A percentile compares a stretch with the other conserved stretches of the same genome.
Evolutionary conservation across 2,888 invertebrate species (phyloP).

Genomic region (Thereva nobilitata): DNA sequence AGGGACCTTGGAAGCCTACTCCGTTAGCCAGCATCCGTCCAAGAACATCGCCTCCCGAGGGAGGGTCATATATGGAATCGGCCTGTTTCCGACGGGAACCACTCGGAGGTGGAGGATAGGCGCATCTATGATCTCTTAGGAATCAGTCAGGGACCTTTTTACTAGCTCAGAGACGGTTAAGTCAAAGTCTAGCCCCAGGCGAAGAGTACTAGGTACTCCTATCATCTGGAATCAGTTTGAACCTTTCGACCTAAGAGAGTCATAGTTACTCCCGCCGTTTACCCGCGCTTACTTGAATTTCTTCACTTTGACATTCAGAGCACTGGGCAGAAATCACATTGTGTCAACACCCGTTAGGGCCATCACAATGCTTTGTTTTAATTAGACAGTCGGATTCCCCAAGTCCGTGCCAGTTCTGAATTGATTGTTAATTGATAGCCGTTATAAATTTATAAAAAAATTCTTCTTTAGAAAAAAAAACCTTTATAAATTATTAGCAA

Average conservation of each 20-base stretch:
- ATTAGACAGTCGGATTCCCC: slow-evolving; percentile 70
- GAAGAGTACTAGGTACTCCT: not conserved
- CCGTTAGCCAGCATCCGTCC: too few relatives aligned
- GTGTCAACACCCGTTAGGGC: slow-evolving; percentile 65
- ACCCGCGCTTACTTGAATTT: slow-evolving; percentile 62
- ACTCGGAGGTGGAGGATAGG: too few relatives aligned
- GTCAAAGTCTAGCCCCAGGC: not conserved
- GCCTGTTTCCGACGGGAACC: too few relatives aligned
- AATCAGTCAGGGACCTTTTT: not conserved
- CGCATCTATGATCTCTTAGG: too few relatives aligned
- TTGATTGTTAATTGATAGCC: slow-evolving; percentile 62
- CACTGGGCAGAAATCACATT: slow-evolving; percentile 74
- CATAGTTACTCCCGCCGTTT: slow-evolving; percentile 63
- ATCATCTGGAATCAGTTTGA: not conserved
- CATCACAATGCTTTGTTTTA: slow-evolving; percentile 72
- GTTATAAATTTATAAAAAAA: slow-evolving; percentile 44
- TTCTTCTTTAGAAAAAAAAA: not conserved
- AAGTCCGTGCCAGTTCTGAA: slow-evolving; percentile 68
- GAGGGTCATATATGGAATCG: too few relatives aligned
- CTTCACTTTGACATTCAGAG: slow-evolving; percentile 66
- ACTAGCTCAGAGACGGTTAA: not conserved
- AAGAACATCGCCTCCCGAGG: too few relatives aligned
- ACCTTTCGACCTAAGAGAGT: slow-evolving; percentile 49
- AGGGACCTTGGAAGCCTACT: not conserved
- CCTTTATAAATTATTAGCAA: slow-evolving; percentile 42